Percentiles rank a stretch among this genome's conserved stretches.
phyloP scores from a whole-genome alignment of 2,113 vertebrate species.

The Formicarius rufipectus region DNA sequence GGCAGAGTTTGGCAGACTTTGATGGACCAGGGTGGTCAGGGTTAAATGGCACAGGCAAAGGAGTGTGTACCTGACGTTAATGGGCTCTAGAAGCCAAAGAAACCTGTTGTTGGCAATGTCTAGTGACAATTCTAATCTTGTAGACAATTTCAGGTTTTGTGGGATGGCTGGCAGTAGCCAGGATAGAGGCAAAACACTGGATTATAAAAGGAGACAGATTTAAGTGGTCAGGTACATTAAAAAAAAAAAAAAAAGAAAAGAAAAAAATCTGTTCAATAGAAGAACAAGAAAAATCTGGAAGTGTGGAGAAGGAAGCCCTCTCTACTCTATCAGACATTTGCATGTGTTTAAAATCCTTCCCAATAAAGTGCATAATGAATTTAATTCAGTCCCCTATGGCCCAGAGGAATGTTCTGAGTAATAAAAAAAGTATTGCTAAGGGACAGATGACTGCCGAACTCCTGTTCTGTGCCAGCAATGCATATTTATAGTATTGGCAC shows the following conservation, averaged over 20 bases:
- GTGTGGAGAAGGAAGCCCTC: background rate
- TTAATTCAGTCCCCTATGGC: conserved; percentile 41
- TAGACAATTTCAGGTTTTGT: background rate
- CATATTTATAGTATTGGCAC: conserved; percentile 27
- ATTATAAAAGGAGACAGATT: background rate
- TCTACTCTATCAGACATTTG: background rate
- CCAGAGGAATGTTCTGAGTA: conserved; percentile 43
- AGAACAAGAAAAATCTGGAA: background rate
- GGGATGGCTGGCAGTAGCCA: background rate
- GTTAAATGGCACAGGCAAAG: background rate
- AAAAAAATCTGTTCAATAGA: background rate
- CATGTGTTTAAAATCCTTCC: conserved; percentile 41
- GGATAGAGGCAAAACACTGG: background rate
- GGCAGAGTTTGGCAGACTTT: background rate
- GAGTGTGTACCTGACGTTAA: background rate
- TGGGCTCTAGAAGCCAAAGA: background rate
- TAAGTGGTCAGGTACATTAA: background rate
- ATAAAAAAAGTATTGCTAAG: conserved; percentile 63
- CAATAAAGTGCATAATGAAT: conserved; percentile 61
- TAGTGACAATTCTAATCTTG: background rate
- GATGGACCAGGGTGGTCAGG: background rate
- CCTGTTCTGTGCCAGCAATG: background rate
- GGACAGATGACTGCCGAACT: conserved; percentile 51
- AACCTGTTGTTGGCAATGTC: background rate
- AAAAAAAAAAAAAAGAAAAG: background rate